A percentile compares a stretch with the other conserved stretches of the same genome.
phyloP scores from a whole-genome alignment of 2,888 invertebrate species.

The Dynastes grantii region DNA sequence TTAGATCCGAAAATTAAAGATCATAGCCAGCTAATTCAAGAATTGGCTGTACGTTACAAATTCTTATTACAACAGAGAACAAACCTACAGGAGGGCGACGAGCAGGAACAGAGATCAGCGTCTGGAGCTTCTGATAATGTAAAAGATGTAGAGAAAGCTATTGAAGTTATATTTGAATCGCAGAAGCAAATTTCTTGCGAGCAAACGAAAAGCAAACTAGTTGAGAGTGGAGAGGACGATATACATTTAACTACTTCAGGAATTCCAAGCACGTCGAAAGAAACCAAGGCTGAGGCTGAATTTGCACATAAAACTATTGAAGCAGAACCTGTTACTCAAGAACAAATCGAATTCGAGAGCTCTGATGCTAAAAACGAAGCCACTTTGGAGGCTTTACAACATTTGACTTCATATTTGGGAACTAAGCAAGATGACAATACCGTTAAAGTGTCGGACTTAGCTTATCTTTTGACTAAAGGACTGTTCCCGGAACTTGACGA shows the following conservation, averaged over 20 bases:
- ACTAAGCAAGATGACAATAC: slow-evolving; percentile 27
- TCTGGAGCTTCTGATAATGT: slow-evolving; percentile 15
- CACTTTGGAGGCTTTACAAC: slow-evolving; percentile 34
- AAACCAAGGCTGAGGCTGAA: background rate
- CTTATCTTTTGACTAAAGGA: slow-evolving; percentile 57
- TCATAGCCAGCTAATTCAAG: slow-evolving; percentile 69
- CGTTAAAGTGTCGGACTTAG: slow-evolving; percentile 50
- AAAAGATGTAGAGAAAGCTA: slow-evolving; percentile 51
- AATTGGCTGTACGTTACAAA: slow-evolving; percentile 68
- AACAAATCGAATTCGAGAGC: background rate
- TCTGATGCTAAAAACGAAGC: slow-evolving; percentile 3
- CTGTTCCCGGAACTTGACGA: slow-evolving; percentile 61
- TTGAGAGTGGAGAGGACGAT: background rate
- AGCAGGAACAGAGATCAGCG: slow-evolving; percentile 50
- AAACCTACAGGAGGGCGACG: slow-evolving; percentile 32
- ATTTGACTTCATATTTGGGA: slow-evolving; percentile 35
- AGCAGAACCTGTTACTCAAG: background rate
- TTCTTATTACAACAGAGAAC: slow-evolving; percentile 59
- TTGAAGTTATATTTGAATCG: slow-evolving; percentile 47
- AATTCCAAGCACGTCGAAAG: slow-evolving; percentile 1
- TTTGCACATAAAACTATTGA: background rate
- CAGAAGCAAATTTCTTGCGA: background rate
- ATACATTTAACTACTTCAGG: background rate
- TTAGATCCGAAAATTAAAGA: slow-evolving; percentile 72
- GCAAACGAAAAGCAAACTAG: background rate